Evolutionary conservation across 2,888 invertebrate genomes (phyloP).

Genomic region (Dorcus hopei): DNA sequence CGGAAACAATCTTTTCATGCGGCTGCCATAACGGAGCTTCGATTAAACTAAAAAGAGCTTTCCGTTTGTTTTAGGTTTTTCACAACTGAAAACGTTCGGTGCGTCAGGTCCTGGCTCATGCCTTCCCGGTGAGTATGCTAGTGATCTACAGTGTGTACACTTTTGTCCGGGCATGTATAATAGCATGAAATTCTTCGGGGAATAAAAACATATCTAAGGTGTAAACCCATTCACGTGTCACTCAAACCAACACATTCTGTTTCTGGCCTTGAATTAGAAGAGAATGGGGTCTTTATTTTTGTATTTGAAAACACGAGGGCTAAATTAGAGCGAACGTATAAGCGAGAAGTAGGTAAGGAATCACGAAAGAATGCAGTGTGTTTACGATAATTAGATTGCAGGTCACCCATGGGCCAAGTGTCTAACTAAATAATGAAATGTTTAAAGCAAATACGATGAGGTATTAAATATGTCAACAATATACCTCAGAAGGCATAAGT

Average conservation of each 20-base stretch:
- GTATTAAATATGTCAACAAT: no score
- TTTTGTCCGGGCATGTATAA: not conserved
- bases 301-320: no score
- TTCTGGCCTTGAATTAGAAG: not conserved
- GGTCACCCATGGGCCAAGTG: no score
- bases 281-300: not conserved
- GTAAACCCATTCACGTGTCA: constrained; percentile 29
- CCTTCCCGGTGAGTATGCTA: constrained; percentile 55
- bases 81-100: constrained; percentile 66
- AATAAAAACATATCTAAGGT: constrained; percentile 24
- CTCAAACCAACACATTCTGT: constrained; percentile 31
- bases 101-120: constrained; percentile 62
- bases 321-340: no score
- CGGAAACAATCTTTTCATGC: not conserved
- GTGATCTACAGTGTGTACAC: not conserved
- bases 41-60: not conserved
- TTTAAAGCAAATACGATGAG: no score
- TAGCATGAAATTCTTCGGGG: constrained; percentile 17
- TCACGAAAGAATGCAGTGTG: no score
- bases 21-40: not conserved
- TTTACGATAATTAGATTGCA: no score
- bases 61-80: constrained; percentile 52
- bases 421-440: no score
- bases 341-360: no score
- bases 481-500: no score